phyloP scores from a whole-genome alignment of 1,140 invertebrate genomes.

The Hylaeus volcanicus region DNA sequence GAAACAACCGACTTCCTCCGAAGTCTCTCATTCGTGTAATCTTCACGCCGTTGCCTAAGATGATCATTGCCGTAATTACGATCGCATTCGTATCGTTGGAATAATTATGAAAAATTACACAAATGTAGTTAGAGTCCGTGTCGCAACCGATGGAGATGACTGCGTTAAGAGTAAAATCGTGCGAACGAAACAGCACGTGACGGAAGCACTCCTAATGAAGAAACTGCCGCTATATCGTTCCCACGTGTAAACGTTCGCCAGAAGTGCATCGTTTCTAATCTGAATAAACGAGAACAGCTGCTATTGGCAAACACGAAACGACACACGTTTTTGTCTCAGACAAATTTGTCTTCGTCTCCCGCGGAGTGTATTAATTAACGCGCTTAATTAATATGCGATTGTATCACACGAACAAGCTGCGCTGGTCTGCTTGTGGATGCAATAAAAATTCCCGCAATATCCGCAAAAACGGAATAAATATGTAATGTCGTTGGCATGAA shows the following conservation, averaged over 20 bases:
- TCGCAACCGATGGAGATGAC: neutral
- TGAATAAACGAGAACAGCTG: neutral
- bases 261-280: neutral
- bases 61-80: slow-evolving; percentile 6
- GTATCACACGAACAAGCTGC: neutral
- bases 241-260: neutral
- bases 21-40: neutral
- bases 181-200: neutral
- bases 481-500: no score
- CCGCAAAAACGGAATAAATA: neutral
- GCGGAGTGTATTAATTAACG: neutral
- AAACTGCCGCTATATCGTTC: neutral
- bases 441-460: neutral
- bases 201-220: neutral
- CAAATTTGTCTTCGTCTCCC: neutral
- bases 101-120: slow-evolving; percentile 4
- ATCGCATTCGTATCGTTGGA: neutral
- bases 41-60: neutral
- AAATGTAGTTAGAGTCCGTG: neutral
- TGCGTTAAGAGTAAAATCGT: slow-evolving; percentile 9
- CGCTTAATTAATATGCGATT: neutral
- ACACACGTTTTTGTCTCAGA: neutral
- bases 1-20: neutral
- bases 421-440: neutral
- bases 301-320: neutral